These are phyloP conservation scores for Cotesia glomerata DNA, from an alignment of 1,140 invertebrate genomes.

Conservation along the genomic window DNA sequence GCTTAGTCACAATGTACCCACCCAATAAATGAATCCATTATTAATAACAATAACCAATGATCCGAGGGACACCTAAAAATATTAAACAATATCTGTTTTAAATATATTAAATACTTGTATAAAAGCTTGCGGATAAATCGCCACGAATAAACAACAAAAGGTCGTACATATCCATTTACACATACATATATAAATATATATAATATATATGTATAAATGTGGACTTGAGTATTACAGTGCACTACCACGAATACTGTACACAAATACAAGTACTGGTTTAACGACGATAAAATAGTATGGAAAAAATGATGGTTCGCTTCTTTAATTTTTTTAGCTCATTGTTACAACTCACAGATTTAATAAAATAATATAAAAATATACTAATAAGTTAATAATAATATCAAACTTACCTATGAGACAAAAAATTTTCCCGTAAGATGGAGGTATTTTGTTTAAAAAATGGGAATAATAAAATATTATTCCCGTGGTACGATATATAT, in stretches of 20 bases:
- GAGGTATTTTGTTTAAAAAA: constrained; percentile 46
- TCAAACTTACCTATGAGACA: constrained; percentile 53
- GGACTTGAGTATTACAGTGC: too few species aligned
- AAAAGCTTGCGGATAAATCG: constrained; percentile 44
- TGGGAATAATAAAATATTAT: constrained; percentile 42
- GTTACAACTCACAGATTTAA: background rate
- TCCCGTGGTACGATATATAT: constrained; percentile 33
- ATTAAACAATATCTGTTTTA: background rate
- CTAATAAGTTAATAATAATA: background rate
- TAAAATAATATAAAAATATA: constrained; percentile 6
- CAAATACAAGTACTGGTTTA: background rate
- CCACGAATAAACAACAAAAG: constrained; percentile 61
- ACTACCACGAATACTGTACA: background rate
- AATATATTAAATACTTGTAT: constrained; percentile 21
- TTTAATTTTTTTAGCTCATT: constrained; percentile 38
- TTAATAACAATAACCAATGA: background rate
- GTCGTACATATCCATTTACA: constrained; percentile 32
- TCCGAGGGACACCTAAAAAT: too few species aligned
- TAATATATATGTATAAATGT: too few species aligned
- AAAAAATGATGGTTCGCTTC: constrained; percentile 29
- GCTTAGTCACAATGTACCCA: background rate
- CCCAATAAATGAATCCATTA: constrained; percentile 31
- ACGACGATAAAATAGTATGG: too few species aligned
- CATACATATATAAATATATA: too few species aligned
- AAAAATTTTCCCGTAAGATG: constrained; percentile 48